Evolutionary conservation across 2,113 vertebrate genomes (phyloP), one percentile per base, ranked within the genome.

Genomic region (Channa maculata): DNA sequence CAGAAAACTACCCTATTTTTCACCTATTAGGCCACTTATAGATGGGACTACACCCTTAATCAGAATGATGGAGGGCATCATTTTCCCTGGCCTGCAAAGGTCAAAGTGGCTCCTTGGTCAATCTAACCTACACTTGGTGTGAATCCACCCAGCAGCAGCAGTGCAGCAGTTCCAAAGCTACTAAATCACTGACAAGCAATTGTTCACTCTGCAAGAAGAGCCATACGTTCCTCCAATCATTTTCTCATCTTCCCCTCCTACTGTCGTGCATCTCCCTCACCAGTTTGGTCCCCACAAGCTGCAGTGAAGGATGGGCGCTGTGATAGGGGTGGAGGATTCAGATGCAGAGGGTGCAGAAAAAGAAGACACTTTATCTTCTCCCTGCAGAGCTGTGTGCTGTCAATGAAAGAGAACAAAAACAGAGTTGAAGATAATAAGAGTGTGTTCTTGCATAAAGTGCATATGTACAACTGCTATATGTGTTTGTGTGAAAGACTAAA

Each of bases 301-400:
- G 65, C 57, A 65, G 57, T 65, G 60, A 77, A 59, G 77, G 61
- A 84, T 65, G 65, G 75, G 62, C 41, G 63, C 36, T 77, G 77
- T 12, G 43, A 2, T 12, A 57, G 61, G 44, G 58, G 65, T 51
- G 8, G 14, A 71, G 77, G n/a, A 38, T 8, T 60, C 6, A 45
- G 46, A 58, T 6, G n/a, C 7, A 44, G 45, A 60, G 46, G 33
- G 76, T 39, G 64, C 9, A 66, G 77, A 60, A 45, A 63, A 59
- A 44, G 55, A 66, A 73, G 69, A 71, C 51, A 50, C 63, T 87
- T 84, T 82, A 88, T 89, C 87, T 79, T 50, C 57, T 79, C 66
- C 54, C 81, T 75, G 76, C 83, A 88, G 76, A 75, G 76, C 71
- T 75, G 51, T 69, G 60, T 50, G 53, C 44, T 65, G 71, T 58